Evolutionary conservation across 2,113 vertebrate genomes (phyloP).

Genomic region (Gavia stellata): DNA sequence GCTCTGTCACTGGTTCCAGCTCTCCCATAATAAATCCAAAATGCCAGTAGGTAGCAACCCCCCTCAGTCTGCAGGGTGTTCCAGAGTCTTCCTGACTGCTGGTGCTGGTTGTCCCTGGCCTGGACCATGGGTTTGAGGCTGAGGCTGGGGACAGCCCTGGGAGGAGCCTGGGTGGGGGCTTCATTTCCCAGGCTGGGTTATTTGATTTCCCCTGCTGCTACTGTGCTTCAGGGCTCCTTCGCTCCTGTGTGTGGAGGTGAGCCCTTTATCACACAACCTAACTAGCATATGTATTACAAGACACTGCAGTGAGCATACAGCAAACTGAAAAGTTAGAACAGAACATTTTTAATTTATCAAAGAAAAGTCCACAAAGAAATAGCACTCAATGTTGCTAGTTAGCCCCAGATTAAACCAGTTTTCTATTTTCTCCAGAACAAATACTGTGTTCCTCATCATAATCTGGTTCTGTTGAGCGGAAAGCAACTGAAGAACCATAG

Average conservation of each 20-base stretch:
- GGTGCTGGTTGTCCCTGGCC: not conserved
- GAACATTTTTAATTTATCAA: not conserved
- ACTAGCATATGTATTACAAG: not conserved
- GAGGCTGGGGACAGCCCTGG: not conserved
- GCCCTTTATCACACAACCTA: not conserved
- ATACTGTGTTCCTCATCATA: not conserved
- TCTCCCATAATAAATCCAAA: not conserved
- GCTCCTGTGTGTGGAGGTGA: not conserved
- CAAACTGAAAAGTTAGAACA: not conserved
- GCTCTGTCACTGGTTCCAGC: not conserved
- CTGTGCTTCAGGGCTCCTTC: not conserved
- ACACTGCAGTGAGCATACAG: not conserved
- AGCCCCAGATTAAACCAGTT: not conserved
- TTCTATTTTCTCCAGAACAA: not conserved
- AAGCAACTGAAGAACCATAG: not conserved
- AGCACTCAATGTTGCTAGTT: not conserved
- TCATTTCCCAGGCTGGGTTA: not conserved
- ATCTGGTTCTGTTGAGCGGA: not conserved
- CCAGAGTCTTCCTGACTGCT: not conserved
- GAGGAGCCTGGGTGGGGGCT: fast-evolving
- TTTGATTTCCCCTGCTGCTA: not conserved
- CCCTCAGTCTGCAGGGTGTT: not conserved
- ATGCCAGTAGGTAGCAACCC: not conserved
- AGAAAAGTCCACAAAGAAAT: not conserved
- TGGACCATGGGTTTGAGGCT: not conserved